Conservation (phyloP, 2,888 invertebrate genomes). For the Rhopalosiphum nymphaeae region DNA sequence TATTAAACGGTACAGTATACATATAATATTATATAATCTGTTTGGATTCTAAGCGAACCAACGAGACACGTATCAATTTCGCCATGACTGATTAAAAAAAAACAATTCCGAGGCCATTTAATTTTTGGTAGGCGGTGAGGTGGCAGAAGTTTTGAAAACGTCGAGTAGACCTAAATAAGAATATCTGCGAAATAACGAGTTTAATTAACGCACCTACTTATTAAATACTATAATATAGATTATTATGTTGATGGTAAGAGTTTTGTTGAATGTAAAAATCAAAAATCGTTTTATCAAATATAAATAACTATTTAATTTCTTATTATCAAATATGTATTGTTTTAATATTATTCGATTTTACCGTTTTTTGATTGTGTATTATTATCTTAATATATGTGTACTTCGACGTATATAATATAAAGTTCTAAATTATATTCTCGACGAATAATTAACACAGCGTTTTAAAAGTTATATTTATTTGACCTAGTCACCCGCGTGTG, state of each 20-base stretch:
- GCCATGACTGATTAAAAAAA: not conserved
- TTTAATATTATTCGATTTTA: not conserved
- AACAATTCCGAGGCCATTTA: not conserved
- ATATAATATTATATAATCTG: not conserved
- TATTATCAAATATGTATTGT: not conserved
- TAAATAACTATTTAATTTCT: not conserved
- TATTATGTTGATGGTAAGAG: not conserved
- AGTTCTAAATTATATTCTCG: not conserved
- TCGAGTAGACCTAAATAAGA: not conserved
- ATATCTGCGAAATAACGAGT: not conserved
- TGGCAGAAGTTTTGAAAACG: not conserved
- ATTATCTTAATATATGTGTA: not conserved
- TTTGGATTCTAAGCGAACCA: not conserved
- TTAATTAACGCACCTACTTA: not conserved
- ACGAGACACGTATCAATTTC: not conserved
- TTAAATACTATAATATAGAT: not conserved
- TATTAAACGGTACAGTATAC: not conserved
- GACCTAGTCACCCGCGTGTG: constrained; percentile 21
- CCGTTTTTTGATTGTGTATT: not conserved
- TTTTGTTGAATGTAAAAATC: not conserved
- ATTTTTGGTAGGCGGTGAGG: not conserved
- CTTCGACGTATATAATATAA: not conserved
- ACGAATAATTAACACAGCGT: not conserved
- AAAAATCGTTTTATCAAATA: not conserved
- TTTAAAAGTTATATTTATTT: not conserved